Evolutionary conservation across 53 echinoderm and acorn worm species (phyloP), one percentile per base, ranked within the genome.

Genomic region (Temnopleurus reevesii): DNA sequence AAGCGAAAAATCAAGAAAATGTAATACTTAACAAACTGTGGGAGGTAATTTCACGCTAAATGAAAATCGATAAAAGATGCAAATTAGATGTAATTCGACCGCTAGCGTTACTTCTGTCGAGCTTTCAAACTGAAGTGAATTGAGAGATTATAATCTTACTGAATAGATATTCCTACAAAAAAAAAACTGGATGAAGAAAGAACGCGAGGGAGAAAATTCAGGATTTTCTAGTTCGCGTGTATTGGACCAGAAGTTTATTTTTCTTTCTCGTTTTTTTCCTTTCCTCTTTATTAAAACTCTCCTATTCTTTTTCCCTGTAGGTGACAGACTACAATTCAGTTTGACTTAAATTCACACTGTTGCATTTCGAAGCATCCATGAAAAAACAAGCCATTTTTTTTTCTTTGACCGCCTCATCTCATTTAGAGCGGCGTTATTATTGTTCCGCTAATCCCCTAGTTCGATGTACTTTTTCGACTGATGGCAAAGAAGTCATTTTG

Each of bases 311-410:
- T 30, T 28, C 31, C 63, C 84, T 19, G 4, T 35, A 12, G 61
- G 46, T 86, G 64, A 43, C 86, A 60, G 47, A 86, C 61, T 60
- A 25, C 44, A 63, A 60, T 86, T 45, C 45, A 63, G 26, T 86
- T 86, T 64, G 86, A 86, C 86, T 63, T 86, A 86, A 86, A 86
- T 86, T 86, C 86, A 63, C 86, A 86, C 86, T 86, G 86, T 86
- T 45, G 86, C 86, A 86, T 86, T 86, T 86, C 61, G 86, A 63
- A 45, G 33, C 86, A 86, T 49, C 45, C 86, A 86, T 57, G 84
- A 84, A 46, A n/a, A 63, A 86, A 86, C 61, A 86, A 63, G 86
- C 64, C 18, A 31, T 55, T 61, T 30, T 61, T 61, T 61, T 61
- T 31, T 13, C 34, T 27, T 24, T 17, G 17, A 63, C 27, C 45